phyloP scores from a whole-genome alignment of 2,888 invertebrate genomes.

The Cylloceria caligata region DNA sequence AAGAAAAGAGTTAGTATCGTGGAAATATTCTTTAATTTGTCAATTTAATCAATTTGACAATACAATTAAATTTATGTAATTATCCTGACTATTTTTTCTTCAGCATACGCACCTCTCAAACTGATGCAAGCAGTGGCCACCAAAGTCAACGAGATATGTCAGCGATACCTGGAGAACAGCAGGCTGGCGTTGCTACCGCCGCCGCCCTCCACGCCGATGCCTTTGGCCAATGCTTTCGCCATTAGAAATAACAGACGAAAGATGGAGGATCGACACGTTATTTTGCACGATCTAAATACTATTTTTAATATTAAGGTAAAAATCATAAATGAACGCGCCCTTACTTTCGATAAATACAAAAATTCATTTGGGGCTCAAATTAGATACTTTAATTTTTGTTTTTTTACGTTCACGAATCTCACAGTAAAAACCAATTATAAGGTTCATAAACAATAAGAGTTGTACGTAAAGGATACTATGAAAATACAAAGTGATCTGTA shows the following conservation, averaged over 20 bases:
- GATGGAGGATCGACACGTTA: conserved; percentile 97
- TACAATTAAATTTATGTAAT: conserved; percentile 24
- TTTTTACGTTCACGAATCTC: too few species aligned
- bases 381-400: too few species aligned
- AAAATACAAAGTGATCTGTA: too few species aligned
- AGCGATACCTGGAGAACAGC: conserved; percentile 89
- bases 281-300: conserved; percentile 93
- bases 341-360: not conserved
- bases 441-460: too few species aligned
- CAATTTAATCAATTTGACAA: conserved; percentile 30
- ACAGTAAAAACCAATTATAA: too few species aligned
- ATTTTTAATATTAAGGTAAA: conserved; percentile 92
- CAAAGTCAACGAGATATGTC: conserved; percentile 90
- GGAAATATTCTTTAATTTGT: too few species aligned
- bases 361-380: too few species aligned
- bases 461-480: too few species aligned
- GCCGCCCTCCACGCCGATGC: conserved; percentile 85
- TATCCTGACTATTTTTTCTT: conserved; percentile 76
- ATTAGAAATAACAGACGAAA: conserved; percentile 93
- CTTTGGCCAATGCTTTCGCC: conserved; percentile 88
- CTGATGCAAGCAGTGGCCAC: conserved; percentile 91
- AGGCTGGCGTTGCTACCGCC: conserved; percentile 88
- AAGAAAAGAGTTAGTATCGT: conserved; percentile 87
- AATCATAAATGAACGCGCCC: not conserved
- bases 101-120: conserved; percentile 90